Percentiles rank a stretch among this genome's conserved stretches.
Evolutionary conservation across 2,797 vertebrate genomes (phyloP).

Genomic region (Gallinago stenura): DNA sequence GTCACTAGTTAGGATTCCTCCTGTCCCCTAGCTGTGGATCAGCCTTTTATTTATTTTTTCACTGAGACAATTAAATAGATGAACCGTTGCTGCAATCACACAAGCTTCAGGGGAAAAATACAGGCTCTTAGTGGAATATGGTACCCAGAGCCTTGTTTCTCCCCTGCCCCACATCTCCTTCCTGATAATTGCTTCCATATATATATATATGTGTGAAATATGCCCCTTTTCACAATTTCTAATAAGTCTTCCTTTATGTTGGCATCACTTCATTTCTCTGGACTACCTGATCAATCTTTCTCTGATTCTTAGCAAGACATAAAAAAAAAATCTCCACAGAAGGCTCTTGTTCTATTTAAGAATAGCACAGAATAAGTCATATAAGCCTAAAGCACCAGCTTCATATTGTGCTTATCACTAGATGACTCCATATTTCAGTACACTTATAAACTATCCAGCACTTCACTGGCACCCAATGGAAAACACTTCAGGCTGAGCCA

Average conservation of each 20-base stretch:
- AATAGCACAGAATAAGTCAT: background rate
- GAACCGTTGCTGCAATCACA: background rate
- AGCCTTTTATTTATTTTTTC: slow-evolving; percentile 4
- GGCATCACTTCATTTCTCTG: background rate
- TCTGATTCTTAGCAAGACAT: background rate
- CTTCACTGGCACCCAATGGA: background rate
- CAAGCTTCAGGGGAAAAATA: background rate
- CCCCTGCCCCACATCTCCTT: background rate
- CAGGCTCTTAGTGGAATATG: fast-evolving
- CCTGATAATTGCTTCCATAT: background rate
- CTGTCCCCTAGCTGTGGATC: background rate
- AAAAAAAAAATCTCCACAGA: background rate
- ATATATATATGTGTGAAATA: background rate
- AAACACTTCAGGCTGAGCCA: background rate
- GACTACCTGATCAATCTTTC: background rate
- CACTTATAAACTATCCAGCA: background rate
- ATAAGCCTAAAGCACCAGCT: background rate
- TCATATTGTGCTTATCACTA: background rate
- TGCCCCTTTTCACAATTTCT: background rate
- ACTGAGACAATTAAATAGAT: background rate
- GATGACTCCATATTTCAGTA: background rate
- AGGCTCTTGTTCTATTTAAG: background rate
- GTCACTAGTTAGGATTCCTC: slow-evolving; percentile 3
- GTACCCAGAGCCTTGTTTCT: background rate
- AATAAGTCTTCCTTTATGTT: background rate